These are phyloP conservation scores for Pristionchus exspectatus DNA, from an alignment of 2,888 invertebrate species.

Conservation along the genomic window DNA sequence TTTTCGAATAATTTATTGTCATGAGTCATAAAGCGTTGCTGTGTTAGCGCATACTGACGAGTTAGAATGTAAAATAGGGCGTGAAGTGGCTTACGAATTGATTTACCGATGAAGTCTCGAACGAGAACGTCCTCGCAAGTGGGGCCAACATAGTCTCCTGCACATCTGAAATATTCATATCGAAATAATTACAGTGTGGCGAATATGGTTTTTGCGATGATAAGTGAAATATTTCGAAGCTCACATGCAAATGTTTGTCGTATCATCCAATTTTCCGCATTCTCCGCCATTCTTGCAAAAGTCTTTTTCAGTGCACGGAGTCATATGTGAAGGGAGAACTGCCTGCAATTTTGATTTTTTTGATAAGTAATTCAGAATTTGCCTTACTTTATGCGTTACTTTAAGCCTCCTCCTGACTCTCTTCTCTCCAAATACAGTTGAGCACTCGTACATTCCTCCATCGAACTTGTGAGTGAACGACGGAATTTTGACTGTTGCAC, in stretches of 20 bases:
- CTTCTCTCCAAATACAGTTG: conserved; percentile 8
- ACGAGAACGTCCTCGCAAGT: conserved; percentile 51
- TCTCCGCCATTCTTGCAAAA: conserved; percentile 42
- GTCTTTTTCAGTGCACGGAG: background rate
- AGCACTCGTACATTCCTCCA: conserved; percentile 46
- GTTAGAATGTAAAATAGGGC: conserved; percentile 10
- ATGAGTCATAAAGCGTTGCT: background rate
- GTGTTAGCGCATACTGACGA: background rate
- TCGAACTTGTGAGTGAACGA: background rate
- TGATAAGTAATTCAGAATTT: background rate
- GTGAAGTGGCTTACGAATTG: conserved; percentile 45
- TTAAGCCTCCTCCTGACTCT: background rate
- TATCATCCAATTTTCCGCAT: background rate
- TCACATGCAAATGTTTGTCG: conserved; percentile 11
- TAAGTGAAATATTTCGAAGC: background rate
- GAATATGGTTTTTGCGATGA: background rate
- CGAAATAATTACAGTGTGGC: background rate
- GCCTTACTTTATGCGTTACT: background rate
- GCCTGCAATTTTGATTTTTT: background rate
- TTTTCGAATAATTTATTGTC: no score
- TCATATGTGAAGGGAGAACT: conserved; percentile 5
- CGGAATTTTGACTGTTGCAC: background rate
- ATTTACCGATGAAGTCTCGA: conserved; percentile 46
- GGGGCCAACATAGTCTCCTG: background rate
- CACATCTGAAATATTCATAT: conserved; percentile 24